A percentile compares a stretch with the other conserved stretches of the same genome.
Evolutionary conservation across 2,888 invertebrate species (phyloP).

Genomic region (Stegophylla sp.): DNA sequence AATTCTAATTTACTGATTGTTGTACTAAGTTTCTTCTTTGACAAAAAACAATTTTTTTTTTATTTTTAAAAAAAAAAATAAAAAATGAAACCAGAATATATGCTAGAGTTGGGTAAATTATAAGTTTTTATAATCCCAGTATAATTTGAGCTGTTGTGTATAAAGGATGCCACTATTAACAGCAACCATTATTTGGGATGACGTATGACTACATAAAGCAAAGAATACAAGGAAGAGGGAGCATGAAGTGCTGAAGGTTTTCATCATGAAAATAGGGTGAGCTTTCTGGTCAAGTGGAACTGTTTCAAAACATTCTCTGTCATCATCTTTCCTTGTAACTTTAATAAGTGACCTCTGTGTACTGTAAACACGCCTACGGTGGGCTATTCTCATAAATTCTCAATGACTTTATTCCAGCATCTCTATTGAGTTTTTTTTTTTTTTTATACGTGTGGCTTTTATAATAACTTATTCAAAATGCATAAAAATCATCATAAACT

Average conservation of each 20-base stretch:
- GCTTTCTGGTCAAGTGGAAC: conserved; percentile 46
- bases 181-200: conserved; percentile 24
- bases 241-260: conserved; percentile 35
- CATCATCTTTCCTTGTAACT: conserved; percentile 44
- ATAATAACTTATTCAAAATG: conserved; percentile 11
- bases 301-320: conserved; percentile 31
- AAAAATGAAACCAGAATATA: neutral
- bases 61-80: neutral
- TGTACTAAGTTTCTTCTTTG: no score
- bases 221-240: neutral
- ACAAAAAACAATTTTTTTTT: no score
- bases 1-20: no score
- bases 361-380: conserved; percentile 32
- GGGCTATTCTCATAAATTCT: conserved; percentile 35
- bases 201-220: conserved; percentile 12
- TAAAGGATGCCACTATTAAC: conserved; percentile 24
- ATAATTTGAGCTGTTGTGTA: neutral
- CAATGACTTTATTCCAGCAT: conserved; percentile 17
- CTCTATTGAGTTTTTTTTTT: conserved; percentile 23
- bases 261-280: conserved; percentile 30
- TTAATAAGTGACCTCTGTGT: conserved; percentile 44
- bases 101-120: neutral
- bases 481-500: neutral
- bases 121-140: conserved; percentile 4
- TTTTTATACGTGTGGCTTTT: neutral